phyloP scores from a whole-genome alignment of 2,113 vertebrate species.

The Emydura subglobosa region DNA sequence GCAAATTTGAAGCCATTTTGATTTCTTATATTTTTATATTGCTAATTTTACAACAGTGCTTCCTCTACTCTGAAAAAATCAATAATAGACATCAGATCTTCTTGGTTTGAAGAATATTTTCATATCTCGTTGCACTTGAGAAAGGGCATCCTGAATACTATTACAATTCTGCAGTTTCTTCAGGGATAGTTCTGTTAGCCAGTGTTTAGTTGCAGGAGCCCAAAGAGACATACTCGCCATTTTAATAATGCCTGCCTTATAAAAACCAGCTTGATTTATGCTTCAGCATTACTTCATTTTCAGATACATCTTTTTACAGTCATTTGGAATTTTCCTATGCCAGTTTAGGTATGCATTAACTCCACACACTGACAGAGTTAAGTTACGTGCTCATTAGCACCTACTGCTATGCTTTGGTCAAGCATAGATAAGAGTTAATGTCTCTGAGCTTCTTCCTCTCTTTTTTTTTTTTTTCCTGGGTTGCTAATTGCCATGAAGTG shows the following conservation, averaged over 20 bases:
- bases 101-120: background rate
- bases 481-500: background rate
- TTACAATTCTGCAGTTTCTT: conserved; percentile 6
- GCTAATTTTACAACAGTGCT: background rate
- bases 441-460: background rate
- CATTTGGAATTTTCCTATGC: background rate
- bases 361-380: fast-evolving
- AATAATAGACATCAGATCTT: background rate
- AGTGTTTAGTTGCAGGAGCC: conserved; percentile 3
- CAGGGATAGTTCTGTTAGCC: background rate
- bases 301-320: background rate
- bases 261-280: background rate
- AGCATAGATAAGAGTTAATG: background rate
- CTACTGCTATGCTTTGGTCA: background rate
- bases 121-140: background rate
- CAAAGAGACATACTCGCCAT: background rate
- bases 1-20: background rate
- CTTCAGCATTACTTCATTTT: background rate
- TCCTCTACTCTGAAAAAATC: background rate
- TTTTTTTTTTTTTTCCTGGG: background rate
- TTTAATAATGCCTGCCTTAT: background rate
- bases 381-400: background rate
- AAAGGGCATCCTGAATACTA: background rate
- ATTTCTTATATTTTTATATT: background rate
- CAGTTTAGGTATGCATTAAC: fast-evolving